Evolutionary conservation across 2,113 vertebrate genomes (phyloP), one percentile per base, ranked within the genome.

Genomic region (Lampris megalopsis): DNA sequence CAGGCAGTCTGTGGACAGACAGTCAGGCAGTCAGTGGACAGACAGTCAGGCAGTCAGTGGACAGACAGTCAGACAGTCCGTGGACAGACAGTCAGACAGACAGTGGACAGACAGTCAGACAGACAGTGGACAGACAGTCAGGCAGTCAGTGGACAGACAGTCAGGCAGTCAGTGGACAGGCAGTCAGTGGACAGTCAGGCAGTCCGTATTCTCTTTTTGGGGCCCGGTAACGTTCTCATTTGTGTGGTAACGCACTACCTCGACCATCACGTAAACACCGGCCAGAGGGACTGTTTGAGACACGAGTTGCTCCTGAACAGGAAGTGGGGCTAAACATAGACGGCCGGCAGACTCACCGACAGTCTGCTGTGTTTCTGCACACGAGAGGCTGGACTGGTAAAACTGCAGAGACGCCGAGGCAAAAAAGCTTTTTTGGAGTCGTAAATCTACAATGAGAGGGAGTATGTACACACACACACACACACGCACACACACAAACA

Each of bases 401-500:
- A 43, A 45, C 0, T 59, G 45, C 0, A 4, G 37, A 1, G 8
- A 10, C 37, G 63, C 11, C n/a, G 24, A 42, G 9, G 9, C 24
- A 24, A 24, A 24, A 42, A 24, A 56, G 4, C 1, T 38, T 61
- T 61, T 41, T 41, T 13, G 41, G 38, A 13, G 13, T n/a, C 10
- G 43, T 38, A 54, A 36, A n/a, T 56, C 41, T 42, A 37, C 43
- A 24, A 59, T 58, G 3, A 61, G 58, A 57, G 7, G 64, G 57
- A 42, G n/a, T 37, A 11, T 3, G 8, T 6, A 56, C 38, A 64
- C 69, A 71, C 60, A 73, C 61, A 71, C 53, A 65, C 24, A 49
- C 4, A 63, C 56, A 45, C 43, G 48, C 63, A 68, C 71, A 54
- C 71, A 61, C 53, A 42, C 63, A 63, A 48, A 67, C 67, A 62